phyloP scores from a whole-genome alignment of 2,113 vertebrate species.

The Reinhardtius hippoglossoides region DNA sequence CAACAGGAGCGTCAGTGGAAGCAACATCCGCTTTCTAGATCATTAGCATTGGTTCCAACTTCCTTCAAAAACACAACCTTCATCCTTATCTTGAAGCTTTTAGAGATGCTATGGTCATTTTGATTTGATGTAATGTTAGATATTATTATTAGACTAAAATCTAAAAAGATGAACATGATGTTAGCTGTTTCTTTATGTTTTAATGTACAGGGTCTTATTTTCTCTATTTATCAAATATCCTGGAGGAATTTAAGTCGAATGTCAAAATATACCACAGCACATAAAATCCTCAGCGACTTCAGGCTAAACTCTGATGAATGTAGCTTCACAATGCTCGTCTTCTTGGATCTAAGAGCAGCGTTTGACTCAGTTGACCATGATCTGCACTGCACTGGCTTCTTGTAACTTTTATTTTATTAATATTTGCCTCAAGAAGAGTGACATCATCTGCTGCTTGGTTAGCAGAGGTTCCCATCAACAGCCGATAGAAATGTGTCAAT shows the following conservation, averaged over 20 bases:
- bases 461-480: background rate
- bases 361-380: no score
- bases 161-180: background rate
- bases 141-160: no score
- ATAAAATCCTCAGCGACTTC: background rate
- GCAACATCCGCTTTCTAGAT: background rate
- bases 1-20: conserved; percentile 7
- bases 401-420: background rate
- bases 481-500: background rate
- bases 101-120: no score
- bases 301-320: background rate
- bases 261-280: background rate
- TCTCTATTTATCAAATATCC: background rate
- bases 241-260: background rate
- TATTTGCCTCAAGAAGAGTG: conserved; percentile 1
- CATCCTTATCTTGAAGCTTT: no score
- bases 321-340: background rate
- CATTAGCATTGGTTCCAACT: background rate
- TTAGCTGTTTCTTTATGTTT: background rate
- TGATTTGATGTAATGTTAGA: no score
- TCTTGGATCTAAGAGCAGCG: no score
- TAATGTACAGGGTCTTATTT: background rate
- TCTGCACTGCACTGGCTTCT: background rate
- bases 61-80: no score
- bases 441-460: background rate